Percentiles rank a stretch among this genome's conserved stretches.
Conservation (phyloP, 1,140 invertebrate genomes). For the Manduca sexta region DNA sequence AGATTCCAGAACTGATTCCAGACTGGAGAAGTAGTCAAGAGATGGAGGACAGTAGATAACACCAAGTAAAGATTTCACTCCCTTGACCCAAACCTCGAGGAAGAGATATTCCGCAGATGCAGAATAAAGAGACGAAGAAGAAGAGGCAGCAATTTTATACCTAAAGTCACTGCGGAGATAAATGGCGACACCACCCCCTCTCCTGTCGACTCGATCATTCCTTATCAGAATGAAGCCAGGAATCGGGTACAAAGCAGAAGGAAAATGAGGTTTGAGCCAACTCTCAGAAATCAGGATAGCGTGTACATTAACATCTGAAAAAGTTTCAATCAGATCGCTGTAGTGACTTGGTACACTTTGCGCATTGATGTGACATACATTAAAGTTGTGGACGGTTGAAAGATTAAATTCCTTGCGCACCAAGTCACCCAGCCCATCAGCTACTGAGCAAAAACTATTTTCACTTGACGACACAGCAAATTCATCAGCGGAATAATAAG, state of each 20-base stretch:
- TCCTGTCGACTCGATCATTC: constrained; percentile 12
- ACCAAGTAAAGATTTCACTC: no score
- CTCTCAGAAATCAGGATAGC: constrained; percentile 12
- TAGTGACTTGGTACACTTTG: constrained; percentile 6
- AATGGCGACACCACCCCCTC: constrained; percentile 13
- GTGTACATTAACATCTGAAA: background rate
- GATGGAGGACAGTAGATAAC: constrained; percentile 7
- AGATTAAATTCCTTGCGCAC: background rate
- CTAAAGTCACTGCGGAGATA: constrained; percentile 10
- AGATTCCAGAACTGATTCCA: constrained; percentile 8
- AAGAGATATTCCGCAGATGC: no score
- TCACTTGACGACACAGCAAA: background rate
- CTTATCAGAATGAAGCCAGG: constrained; percentile 13
- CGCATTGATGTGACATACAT: constrained; percentile 12
- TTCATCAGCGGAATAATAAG: background rate
- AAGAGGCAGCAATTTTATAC: constrained; percentile 8
- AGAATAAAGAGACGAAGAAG: no score
- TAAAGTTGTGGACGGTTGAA: background rate
- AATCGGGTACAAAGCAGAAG: constrained; percentile 7
- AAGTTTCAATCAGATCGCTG: no score
- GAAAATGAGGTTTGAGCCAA: constrained; percentile 14
- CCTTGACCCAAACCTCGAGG: no score
- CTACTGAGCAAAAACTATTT: background rate
- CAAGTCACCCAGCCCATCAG: background rate
- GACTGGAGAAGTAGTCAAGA: constrained; percentile 7